These are phyloP conservation scores for Drosophila aff. DNA, from an alignment of 1,140 invertebrate genomes.

Conservation along the genomic window DNA sequence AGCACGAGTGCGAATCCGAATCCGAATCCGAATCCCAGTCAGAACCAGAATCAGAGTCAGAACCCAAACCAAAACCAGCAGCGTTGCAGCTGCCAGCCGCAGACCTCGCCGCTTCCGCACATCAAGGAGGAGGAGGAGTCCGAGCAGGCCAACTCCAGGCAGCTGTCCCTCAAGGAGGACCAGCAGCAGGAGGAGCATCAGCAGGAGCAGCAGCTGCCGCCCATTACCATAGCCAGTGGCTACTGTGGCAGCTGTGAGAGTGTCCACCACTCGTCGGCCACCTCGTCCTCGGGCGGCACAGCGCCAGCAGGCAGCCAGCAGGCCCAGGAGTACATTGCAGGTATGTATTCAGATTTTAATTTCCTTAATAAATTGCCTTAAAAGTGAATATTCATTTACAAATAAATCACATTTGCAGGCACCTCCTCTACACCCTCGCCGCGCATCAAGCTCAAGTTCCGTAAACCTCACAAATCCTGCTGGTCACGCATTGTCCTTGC, in stretches of 20 bases:
- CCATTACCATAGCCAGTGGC: conserved; percentile 67
- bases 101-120: conserved; percentile 86
- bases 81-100: conserved; percentile 75
- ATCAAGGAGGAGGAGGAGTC: conserved; percentile 88
- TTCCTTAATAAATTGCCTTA: background rate
- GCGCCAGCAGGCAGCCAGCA: conserved; percentile 5
- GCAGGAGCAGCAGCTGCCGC: conserved; percentile 36
- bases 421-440: conserved; percentile 81
- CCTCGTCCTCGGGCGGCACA: conserved; percentile 60
- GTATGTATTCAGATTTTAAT: background rate
- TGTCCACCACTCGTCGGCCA: conserved; percentile 70
- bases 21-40: conserved; percentile 34
- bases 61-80: conserved; percentile 78
- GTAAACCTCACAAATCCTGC: conserved; percentile 81
- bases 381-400: background rate
- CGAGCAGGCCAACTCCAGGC: conserved; percentile 86
- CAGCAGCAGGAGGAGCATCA: conserved; percentile 5
- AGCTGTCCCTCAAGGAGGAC: conserved; percentile 84
- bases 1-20: conserved; percentile 65
- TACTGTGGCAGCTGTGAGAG: conserved; percentile 82
- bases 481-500: conserved; percentile 80
- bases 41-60: conserved; percentile 82
- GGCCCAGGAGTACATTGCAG: conserved; percentile 24
- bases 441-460: conserved; percentile 81
- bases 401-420: conserved; percentile 7